Conservation (phyloP, 2,113 vertebrate genomes). For the Gracilinanus agilis region DNA sequence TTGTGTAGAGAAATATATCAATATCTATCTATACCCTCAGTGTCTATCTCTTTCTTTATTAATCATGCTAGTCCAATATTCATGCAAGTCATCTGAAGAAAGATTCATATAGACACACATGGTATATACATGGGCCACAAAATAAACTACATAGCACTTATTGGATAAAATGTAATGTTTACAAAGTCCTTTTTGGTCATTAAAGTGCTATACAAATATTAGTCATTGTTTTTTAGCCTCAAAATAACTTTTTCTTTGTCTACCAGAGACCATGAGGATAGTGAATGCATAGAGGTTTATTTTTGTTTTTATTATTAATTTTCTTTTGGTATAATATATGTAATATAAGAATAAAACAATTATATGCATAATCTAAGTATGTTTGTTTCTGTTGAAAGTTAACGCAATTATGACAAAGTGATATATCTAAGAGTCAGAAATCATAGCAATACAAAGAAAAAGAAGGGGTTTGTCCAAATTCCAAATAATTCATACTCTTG, state of each 20-base stretch:
- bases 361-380: neutral
- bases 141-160: neutral
- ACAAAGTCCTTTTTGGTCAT: neutral
- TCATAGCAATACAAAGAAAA: neutral
- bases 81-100: neutral
- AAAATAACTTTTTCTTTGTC: neutral
- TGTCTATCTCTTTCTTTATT: neutral
- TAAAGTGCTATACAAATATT: neutral
- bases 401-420: neutral
- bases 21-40: neutral
- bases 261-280: neutral
- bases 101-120: neutral
- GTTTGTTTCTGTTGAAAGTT: neutral
- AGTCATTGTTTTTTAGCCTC: neutral
- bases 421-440: neutral
- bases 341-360: neutral
- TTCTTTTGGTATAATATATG: neutral
- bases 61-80: neutral
- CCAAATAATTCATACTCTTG: neutral
- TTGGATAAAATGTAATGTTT: neutral
- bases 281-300: neutral
- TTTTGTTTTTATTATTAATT: neutral
- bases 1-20: neutral
- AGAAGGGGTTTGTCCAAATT: neutral
- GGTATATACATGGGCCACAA: neutral